A percentile compares a stretch with the other conserved stretches of the same genome.
Conservation (phyloP, 2,113 vertebrate genomes). For the Rhizomys pruinosus region DNA sequence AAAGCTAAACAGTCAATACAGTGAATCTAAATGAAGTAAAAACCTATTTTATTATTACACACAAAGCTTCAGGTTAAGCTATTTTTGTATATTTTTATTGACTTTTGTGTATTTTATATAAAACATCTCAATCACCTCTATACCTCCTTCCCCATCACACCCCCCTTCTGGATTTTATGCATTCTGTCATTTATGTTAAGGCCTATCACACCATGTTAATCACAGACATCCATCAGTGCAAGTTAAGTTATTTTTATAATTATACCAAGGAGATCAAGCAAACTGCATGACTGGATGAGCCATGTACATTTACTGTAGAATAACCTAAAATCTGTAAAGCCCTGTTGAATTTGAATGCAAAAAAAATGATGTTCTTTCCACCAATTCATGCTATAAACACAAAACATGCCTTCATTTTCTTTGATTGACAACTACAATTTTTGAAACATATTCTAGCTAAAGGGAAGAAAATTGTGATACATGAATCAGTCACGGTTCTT, state of each 20-base stretch:
- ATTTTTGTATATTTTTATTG: background rate
- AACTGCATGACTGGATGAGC: slow-evolving; percentile 60
- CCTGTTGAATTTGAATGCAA: slow-evolving; percentile 29
- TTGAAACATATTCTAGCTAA: slow-evolving; percentile 78
- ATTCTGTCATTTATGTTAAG: too few relatives aligned
- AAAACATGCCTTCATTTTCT: slow-evolving; percentile 75
- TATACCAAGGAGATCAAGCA: background rate
- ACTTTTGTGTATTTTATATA: too few relatives aligned
- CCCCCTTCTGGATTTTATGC: too few relatives aligned
- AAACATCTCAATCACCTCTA: too few relatives aligned
- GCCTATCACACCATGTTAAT: too few relatives aligned
- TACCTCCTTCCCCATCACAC: too few relatives aligned
- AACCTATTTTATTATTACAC: background rate
- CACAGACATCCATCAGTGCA: too few relatives aligned
- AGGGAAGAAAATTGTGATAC: slow-evolving; percentile 80
- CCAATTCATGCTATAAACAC: slow-evolving; percentile 79
- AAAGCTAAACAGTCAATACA: background rate
- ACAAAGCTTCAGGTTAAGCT: background rate
- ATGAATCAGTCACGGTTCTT: slow-evolving; percentile 84
- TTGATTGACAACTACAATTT: slow-evolving; percentile 86
- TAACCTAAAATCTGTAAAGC: slow-evolving; percentile 49
- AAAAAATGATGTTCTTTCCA: slow-evolving; percentile 62
- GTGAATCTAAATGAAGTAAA: slow-evolving; percentile 17
- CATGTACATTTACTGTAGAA: slow-evolving; percentile 62
- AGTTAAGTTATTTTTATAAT: background rate